Evolutionary conservation across 1,140 invertebrate genomes (phyloP).

Genomic region (Anadara kagoshimensis): DNA sequence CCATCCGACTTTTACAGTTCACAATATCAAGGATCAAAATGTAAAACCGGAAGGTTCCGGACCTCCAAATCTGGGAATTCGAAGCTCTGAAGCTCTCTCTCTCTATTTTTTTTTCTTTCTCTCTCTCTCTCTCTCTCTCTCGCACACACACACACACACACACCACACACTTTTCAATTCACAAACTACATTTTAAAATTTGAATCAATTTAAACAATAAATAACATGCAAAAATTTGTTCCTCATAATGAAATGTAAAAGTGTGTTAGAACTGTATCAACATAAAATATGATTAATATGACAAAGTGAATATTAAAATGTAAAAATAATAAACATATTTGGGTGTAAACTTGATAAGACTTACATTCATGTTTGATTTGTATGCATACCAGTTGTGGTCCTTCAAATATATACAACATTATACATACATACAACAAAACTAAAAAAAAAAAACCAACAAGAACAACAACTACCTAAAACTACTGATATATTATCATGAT

Average conservation of each 20-base stretch:
- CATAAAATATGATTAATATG: not conserved
- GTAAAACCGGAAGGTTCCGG: too few relatives aligned
- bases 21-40: too few relatives aligned
- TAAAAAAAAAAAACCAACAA: not conserved
- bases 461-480: slow-evolving; percentile 2
- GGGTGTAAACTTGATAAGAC: not conserved
- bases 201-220: not conserved
- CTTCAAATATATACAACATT: slow-evolving; percentile 28
- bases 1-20: too few relatives aligned
- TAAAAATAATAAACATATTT: not conserved
- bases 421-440: not conserved
- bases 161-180: slow-evolving; percentile 2
- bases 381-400: slow-evolving; percentile 24
- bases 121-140: too few relatives aligned
- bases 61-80: too few relatives aligned
- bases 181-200: not conserved
- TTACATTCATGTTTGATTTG: slow-evolving; percentile 24
- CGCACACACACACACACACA: not conserved
- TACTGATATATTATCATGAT: not conserved
- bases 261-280: not conserved
- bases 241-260: slow-evolving; percentile 3
- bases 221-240: not conserved
- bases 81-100: too few relatives aligned
- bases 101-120: too few relatives aligned
- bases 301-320: not conserved